Percentiles rank a stretch among this genome's conserved stretches.
phyloP scores from a whole-genome alignment of 2,888 invertebrate species.

The Apantesis nais region DNA sequence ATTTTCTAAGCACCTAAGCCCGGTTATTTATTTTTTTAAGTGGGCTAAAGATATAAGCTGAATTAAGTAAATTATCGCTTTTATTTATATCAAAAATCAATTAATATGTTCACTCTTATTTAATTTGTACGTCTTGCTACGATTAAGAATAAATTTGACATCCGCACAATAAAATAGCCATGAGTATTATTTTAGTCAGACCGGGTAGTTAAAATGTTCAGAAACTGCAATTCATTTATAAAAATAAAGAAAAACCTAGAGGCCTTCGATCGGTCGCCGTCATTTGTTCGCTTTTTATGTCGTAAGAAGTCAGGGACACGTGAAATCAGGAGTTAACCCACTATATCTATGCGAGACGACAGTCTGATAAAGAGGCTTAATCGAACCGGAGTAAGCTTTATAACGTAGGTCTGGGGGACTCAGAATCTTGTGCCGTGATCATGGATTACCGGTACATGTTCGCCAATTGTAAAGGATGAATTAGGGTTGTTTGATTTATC shows the following conservation, averaged over 20 bases:
- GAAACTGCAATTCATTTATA: slow-evolving; percentile 61
- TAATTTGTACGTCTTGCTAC: background rate
- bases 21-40: background rate
- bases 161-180: background rate
- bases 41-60: background rate
- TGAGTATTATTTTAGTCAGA: background rate
- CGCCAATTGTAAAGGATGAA: slow-evolving; percentile 55
- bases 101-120: background rate
- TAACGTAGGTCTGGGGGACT: slow-evolving; percentile 60
- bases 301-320: slow-evolving; percentile 71
- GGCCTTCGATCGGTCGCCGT: slow-evolving; percentile 60
- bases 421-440: slow-evolving; percentile 55
- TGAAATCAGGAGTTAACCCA: slow-evolving; percentile 78
- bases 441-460: slow-evolving; percentile 51
- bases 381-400: slow-evolving; percentile 70
- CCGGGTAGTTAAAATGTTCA: background rate
- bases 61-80: background rate
- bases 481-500: slow-evolving; percentile 56
- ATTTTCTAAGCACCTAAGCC: slow-evolving; percentile 4
- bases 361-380: slow-evolving; percentile 77
- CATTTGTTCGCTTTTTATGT: slow-evolving; percentile 78
- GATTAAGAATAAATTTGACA: background rate
- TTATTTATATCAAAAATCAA: background rate
- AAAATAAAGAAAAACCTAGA: slow-evolving; percentile 71
- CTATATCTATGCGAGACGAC: slow-evolving; percentile 74